Percentiles rank a stretch among this genome's conserved stretches.
phyloP scores from a whole-genome alignment of 2,888 invertebrate genomes.

The Tromatobia lineatoria region DNA sequence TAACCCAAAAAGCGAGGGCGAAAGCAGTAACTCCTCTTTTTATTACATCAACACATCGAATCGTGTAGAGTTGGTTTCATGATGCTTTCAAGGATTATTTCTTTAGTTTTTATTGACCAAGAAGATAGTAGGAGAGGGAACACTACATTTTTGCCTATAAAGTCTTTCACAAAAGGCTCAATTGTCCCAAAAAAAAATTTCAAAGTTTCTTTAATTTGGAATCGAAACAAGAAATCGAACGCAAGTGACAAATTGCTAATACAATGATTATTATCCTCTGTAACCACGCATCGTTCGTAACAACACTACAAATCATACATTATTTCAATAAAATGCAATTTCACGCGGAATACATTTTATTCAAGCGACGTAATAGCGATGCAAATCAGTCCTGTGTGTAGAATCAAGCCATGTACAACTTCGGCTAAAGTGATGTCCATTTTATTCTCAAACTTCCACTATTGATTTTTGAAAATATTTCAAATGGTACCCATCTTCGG shows the following conservation, averaged over 20 bases:
- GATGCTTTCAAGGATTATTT: constrained; percentile 12
- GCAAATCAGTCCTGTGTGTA: too few relatives aligned
- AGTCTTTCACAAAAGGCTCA: background rate
- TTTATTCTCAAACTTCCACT: too few relatives aligned
- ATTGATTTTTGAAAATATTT: too few relatives aligned
- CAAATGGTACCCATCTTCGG: too few relatives aligned
- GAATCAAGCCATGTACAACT: too few relatives aligned
- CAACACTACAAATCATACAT: too few relatives aligned
- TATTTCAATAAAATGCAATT: too few relatives aligned
- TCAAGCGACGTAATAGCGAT: too few relatives aligned
- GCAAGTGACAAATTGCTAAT: background rate
- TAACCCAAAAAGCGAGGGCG: constrained; percentile 37
- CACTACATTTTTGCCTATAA: background rate
- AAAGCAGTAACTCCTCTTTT: constrained; percentile 11
- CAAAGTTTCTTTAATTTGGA: background rate
- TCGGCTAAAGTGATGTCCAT: too few relatives aligned
- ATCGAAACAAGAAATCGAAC: background rate
- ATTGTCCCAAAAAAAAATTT: background rate
- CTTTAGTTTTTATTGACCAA: background rate
- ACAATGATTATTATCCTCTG: too few relatives aligned
- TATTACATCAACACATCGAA: constrained; percentile 35
- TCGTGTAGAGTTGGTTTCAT: background rate
- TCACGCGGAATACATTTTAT: too few relatives aligned
- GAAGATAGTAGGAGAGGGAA: background rate
- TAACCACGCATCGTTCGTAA: too few relatives aligned